Base-by-base conservation (phyloP, 2,888 invertebrate species). In the Liopterus haemorrhoidalis region DNA sequence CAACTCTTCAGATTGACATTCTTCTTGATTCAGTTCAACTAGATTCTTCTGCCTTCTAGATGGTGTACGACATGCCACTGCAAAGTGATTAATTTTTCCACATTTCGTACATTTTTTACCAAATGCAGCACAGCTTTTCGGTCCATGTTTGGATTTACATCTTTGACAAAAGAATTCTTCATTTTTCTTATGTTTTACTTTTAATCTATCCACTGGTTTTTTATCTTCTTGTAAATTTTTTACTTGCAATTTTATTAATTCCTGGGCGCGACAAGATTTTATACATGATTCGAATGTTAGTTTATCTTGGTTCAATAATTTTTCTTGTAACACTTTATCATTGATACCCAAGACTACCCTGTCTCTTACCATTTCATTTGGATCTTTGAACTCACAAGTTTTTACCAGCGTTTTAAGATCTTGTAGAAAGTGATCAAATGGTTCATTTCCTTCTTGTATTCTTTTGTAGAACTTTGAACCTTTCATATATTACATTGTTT, bases 91-190 rank as follows among this genome's bases (percentile, higher is more conserved):
- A n/a, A 24, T 21, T 5, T 39, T 51, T 5, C 49, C 49, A 41
- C 56, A 56, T 33, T 50, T 52, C n/a, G 22, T 40, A 36, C 51
- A 53, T 11, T 33, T 45, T 35, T 55, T 55, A 3, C 53, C 53
- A 49, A 20, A 56, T 11, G 54, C 56, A 18, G 51, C 52, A 41
- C 55, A 55, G 41, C 49, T 48, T 30, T 48, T 31, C 6, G 47
- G 28, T 12, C 51, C 49, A 51, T 56, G 54, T 1, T 28, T 27
- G n/a, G 11, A 46, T 24, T 50, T 41, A 24, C 53, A 52, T 38
- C 50, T 35, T 41, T 41, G 43, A 33, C 51, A 55, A 28, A 33
- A 16, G 22, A 54, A 56, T 31, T 46, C 28, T 14, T 43, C 24
- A 33, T 25, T 36, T 20, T 14, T 36, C 18, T 42, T 20, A 36